Percentiles rank a stretch among this genome's conserved stretches.
phyloP scores from a whole-genome alignment of 2,113 vertebrate genomes.

The Lagopus leucura region DNA sequence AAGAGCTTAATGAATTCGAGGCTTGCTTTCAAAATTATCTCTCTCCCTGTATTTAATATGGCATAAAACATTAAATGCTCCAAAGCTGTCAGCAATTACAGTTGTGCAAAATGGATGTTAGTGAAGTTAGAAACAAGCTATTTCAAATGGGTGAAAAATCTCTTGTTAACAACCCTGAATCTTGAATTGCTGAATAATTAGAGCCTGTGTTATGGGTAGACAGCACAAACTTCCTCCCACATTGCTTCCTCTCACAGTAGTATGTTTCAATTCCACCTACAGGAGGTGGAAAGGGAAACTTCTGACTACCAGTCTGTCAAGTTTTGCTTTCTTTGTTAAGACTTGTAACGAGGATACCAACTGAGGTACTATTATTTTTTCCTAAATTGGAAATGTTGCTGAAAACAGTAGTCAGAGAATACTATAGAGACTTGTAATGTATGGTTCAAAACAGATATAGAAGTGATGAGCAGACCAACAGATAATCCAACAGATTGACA shows the following conservation, averaged over 20 bases:
- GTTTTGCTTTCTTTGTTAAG: conserved; percentile 29
- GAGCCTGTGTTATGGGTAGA: conserved; percentile 1
- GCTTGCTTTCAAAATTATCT: not conserved
- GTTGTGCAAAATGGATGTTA: not conserved
- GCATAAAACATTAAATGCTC: not conserved
- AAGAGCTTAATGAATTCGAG: not conserved
- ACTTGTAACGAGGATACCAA: not conserved
- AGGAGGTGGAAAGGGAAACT: conserved; percentile 31
- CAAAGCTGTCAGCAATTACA: not conserved
- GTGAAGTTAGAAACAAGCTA: not conserved
- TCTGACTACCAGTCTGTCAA: conserved; percentile 24
- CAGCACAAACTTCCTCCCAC: conserved; percentile 48
- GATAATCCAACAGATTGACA: not conserved
- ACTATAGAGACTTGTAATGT: not conserved
- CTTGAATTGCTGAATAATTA: conserved; percentile 32
- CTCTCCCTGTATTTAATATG: not conserved
- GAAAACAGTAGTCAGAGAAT: not conserved
- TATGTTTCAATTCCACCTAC: conserved; percentile 36
- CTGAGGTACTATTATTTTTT: not conserved
- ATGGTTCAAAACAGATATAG: not conserved
- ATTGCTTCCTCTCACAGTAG: not conserved
- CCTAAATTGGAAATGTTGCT: not conserved
- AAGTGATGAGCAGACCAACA: not conserved
- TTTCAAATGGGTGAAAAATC: not conserved
- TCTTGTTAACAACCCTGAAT: not conserved